Evolutionary conservation across 2,888 invertebrate genomes (phyloP), one percentile per base, ranked within the genome.

Genomic region (Acanthoscelides obtectus): DNA sequence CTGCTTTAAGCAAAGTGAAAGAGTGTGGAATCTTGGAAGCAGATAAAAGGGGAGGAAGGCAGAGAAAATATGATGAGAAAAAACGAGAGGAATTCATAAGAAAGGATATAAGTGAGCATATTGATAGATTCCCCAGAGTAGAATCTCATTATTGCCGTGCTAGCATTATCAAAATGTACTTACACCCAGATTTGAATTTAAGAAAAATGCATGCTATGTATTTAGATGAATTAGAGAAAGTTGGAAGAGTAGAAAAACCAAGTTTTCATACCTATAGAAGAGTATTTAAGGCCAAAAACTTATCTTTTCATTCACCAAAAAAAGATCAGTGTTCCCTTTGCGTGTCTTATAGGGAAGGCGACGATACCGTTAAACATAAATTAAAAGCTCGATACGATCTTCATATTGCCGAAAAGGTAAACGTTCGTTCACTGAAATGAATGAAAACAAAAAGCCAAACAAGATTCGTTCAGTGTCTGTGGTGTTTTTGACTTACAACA

Each of bases 171-270:
- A n/a, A n/a, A n/a, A n/a, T n/a, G n/a, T n/a, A n/a, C n/a, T n/a
- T n/a, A n/a, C n/a, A n/a, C n/a, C n/a, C n/a, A n/a, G n/a, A n/a
- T n/a, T n/a, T n/a, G n/a, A n/a, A n/a, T n/a, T n/a, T n/a, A n/a
- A 67, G 21, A 66, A 66, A 20, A 63, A 69, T 69, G 64, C 63
- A 69, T 22, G n/a, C n/a, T n/a, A n/a, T n/a, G n/a, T n/a, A n/a
- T 8, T 17, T 69, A n/a, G 64, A 64, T 64, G 25, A 25, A 25
- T 22, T 64, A 22, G 22, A 64, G 22, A 21, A 63, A 45, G 19
- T 66, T 22, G 67, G 22, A 66, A 67, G 8, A 22, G 66, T 64
- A 27, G 69, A 69, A 20, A 69, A 6, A 20, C 20, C 63, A 2
- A 69, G 69, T 69, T 20, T 19, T 20, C 21, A 4, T 21, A 69